Evolutionary conservation across 2,888 invertebrate species (phyloP).

Genomic region (Gymnosoma rotundatum): DNA sequence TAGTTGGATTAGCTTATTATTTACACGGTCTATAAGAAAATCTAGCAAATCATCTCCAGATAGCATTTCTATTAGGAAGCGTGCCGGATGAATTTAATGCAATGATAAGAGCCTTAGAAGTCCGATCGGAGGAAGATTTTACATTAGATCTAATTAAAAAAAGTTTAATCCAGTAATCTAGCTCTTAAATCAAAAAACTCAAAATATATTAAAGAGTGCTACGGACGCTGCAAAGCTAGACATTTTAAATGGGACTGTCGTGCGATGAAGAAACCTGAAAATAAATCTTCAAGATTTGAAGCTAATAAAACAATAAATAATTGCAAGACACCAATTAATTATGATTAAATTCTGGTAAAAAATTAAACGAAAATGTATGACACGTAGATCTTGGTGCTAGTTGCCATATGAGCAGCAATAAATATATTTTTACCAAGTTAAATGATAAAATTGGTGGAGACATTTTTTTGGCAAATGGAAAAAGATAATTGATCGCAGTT

Average conservation of each 20-base stretch:
- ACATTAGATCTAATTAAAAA: too few species aligned
- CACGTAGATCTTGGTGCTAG: neutral
- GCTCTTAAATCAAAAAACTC: neutral
- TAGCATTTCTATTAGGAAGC: too few species aligned
- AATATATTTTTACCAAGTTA: neutral
- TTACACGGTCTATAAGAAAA: too few species aligned
- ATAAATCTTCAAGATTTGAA: neutral
- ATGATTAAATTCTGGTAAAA: neutral
- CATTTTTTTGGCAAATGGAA: neutral
- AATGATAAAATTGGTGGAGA: neutral
- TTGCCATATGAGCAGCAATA: conserved; percentile 7
- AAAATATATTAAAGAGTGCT: conserved; percentile 3
- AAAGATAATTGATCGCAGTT: too few species aligned
- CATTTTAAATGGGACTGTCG: neutral
- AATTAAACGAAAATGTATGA: neutral
- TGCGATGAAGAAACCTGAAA: neutral
- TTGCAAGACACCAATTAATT: too few species aligned
- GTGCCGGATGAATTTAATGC: too few species aligned
- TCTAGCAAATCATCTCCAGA: too few species aligned
- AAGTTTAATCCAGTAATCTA: too few species aligned
- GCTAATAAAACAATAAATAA: neutral
- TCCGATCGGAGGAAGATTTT: too few species aligned
- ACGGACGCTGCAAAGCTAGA: neutral
- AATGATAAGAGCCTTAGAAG: too few species aligned
- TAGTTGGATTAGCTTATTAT: too few species aligned